These are phyloP conservation scores for Nomada fucata DNA, from an alignment of 2,888 invertebrate genomes.

Conservation along the genomic window DNA sequence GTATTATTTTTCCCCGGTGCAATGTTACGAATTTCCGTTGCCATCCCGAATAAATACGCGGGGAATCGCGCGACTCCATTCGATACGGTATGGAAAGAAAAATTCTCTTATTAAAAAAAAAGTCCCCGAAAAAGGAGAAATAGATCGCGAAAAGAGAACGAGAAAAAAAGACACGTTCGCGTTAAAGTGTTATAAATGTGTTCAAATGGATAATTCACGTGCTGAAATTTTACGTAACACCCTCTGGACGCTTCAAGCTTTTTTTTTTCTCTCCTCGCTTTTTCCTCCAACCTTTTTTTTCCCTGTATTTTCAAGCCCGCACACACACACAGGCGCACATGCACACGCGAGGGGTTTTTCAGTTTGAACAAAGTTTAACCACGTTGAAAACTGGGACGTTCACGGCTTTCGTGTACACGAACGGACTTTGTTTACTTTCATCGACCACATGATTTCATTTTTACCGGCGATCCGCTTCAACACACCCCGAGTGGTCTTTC, in stretches of 20 bases:
- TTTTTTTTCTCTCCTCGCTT: not conserved
- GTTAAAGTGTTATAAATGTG: slow-evolving; percentile 22
- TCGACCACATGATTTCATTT: slow-evolving; percentile 39
- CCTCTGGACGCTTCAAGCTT: not conserved
- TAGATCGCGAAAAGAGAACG: not conserved
- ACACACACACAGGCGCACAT: not conserved
- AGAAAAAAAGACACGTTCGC: not conserved
- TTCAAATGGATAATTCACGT: slow-evolving; percentile 22
- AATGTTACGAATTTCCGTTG: too few species aligned
- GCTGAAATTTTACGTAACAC: slow-evolving; percentile 16
- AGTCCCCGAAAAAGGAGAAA: not conserved
- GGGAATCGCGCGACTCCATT: not conserved
- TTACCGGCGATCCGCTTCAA: slow-evolving; percentile 33
- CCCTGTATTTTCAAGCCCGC: not conserved
- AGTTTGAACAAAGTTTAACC: slow-evolving; percentile 32
- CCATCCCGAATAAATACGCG: too few species aligned
- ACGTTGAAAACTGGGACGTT: slow-evolving; percentile 31
- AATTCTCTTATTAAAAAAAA: not conserved
- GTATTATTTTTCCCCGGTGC: too few species aligned
- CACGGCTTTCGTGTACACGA: slow-evolving; percentile 31
- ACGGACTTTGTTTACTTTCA: slow-evolving; percentile 41
- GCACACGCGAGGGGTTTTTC: slow-evolving; percentile 11
- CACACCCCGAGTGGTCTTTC: slow-evolving; percentile 10
- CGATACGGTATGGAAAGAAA: too few species aligned
- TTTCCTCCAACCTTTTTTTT: not conserved